Evolutionary conservation across 2,888 invertebrate species (phyloP).

Genomic region (Eilema caniola): DNA sequence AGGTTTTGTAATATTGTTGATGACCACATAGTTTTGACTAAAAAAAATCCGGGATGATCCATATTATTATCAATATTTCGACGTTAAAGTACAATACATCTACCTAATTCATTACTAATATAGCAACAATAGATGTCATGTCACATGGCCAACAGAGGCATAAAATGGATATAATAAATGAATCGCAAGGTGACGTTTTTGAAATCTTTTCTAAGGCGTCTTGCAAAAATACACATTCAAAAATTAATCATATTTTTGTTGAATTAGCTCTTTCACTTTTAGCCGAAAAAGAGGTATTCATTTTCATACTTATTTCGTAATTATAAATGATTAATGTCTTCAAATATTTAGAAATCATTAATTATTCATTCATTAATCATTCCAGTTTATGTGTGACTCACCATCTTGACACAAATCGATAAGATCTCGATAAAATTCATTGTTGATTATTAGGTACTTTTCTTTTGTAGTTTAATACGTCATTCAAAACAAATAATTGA

Average conservation of each 20-base stretch:
- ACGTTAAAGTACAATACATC: no score
- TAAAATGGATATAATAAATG: not conserved
- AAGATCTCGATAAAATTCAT: not conserved
- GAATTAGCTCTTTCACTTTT: not conserved
- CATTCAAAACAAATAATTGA: not conserved
- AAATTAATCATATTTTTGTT: not conserved
- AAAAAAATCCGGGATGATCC: no score
- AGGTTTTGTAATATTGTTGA: no score
- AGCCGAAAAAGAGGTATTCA: not conserved
- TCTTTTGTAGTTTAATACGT: not conserved
- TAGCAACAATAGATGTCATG: not conserved
- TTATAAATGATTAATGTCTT: not conserved
- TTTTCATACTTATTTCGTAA: not conserved
- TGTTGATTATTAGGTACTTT: not conserved
- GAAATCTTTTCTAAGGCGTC: not conserved
- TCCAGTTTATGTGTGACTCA: not conserved
- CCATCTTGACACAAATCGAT: not conserved
- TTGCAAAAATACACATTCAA: not conserved
- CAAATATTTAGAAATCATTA: not conserved
- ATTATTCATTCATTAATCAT: conserved; percentile 1
- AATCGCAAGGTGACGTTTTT: not conserved
- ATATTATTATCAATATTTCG: no score
- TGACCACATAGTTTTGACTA: no score
- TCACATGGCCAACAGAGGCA: not conserved
- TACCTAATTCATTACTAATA: not conserved